These are phyloP conservation scores for Gastracanthus pulcherrimus DNA, from an alignment of 2,888 invertebrate species.

Conservation along the genomic window DNA sequence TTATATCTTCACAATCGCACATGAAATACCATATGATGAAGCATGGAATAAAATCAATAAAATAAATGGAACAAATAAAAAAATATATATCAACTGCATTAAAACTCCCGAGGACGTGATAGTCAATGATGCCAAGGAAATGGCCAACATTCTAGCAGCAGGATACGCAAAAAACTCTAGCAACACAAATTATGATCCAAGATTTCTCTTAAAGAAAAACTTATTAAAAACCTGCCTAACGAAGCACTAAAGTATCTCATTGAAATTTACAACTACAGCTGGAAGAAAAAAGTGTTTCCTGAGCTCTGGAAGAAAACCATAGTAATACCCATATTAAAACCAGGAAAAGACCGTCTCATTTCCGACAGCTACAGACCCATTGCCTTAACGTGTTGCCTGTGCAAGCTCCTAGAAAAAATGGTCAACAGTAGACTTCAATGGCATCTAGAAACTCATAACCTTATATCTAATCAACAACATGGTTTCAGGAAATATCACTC, in stretches of 20 bases:
- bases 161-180: slow-evolving; percentile 4
- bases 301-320: slow-evolving; percentile 28
- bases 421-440: slow-evolving; percentile 43
- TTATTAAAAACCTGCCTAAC: slow-evolving; percentile 45
- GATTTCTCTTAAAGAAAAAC: neutral
- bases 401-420: slow-evolving; percentile 46
- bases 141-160: neutral
- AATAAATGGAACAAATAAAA: neutral
- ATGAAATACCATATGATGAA: too few species aligned
- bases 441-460: slow-evolving; percentile 13
- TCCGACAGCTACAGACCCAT: slow-evolving; percentile 50
- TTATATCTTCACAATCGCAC: neutral
- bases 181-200: neutral
- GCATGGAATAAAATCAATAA: too few species aligned
- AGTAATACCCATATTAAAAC: slow-evolving; percentile 44
- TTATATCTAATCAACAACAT: slow-evolving; percentile 4
- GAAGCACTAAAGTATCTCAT: slow-evolving; percentile 1
- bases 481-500: slow-evolving; percentile 27
- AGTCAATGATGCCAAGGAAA: neutral
- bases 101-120: neutral
- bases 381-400: slow-evolving; percentile 44
- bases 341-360: slow-evolving; percentile 27
- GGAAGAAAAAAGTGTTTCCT: slow-evolving; percentile 25
- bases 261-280: slow-evolving; percentile 30
- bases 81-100: neutral